These are phyloP conservation scores for Chromobotia macracanthus DNA, from an alignment of 2,797 vertebrate genomes.

Conservation along the genomic window DNA sequence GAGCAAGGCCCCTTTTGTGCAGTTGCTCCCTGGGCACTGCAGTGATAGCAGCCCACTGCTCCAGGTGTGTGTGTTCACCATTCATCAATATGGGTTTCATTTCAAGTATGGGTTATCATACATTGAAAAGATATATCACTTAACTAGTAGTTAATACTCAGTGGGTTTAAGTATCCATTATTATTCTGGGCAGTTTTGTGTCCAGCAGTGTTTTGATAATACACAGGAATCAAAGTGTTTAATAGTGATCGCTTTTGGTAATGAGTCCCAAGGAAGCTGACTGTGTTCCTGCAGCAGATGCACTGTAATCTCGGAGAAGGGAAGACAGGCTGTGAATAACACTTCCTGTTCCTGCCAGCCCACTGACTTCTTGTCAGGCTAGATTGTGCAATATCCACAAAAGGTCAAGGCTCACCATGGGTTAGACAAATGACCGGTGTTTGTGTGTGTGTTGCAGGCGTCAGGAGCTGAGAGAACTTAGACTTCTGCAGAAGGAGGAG, in stretches of 20 bases:
- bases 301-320: constrained; percentile 1
- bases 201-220: not conserved
- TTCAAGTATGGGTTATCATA: too few species aligned
- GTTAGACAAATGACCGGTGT: too few species aligned
- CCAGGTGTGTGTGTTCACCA: too few species aligned
- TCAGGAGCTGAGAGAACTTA: constrained; percentile 93
- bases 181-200: not conserved
- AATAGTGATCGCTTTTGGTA: not conserved
- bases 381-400: constrained; percentile 4
- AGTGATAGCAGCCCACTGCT: too few species aligned
- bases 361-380: constrained; percentile 39
- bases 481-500: constrained; percentile 96
- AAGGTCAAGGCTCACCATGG: not conserved
- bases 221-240: not conserved
- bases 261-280: not conserved
- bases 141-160: too few species aligned
- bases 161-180: not conserved
- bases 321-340: constrained; percentile 5
- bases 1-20: too few species aligned
- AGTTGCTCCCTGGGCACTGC: too few species aligned
- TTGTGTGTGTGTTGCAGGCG: constrained; percentile 76
- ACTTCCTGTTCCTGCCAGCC: constrained; percentile 36
- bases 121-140: too few species aligned
- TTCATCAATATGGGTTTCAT: too few species aligned
- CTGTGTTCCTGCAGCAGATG: constrained; percentile 15